Conservation (phyloP, 2,797 vertebrate species). For the Spheniscus humboldti region DNA sequence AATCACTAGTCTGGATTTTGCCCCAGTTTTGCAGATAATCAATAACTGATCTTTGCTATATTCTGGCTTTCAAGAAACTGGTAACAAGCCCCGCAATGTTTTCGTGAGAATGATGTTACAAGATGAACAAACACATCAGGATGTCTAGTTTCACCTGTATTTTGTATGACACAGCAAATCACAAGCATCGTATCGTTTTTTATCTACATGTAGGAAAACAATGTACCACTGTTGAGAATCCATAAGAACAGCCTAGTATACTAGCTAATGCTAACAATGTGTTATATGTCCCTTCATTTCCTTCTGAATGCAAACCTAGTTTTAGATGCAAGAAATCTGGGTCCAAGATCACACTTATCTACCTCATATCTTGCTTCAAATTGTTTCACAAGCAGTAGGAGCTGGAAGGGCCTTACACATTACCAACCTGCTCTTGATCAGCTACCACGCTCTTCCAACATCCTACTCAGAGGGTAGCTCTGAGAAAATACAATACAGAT, state of each 20-base stretch:
- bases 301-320: not conserved
- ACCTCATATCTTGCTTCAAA: not conserved
- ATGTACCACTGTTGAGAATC: not conserved
- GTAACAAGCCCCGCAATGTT: not conserved
- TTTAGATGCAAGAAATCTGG: not conserved
- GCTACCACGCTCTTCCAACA: not conserved
- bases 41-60: not conserved
- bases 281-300: not conserved
- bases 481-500: not conserved
- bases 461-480: not conserved
- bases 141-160: not conserved
- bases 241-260: not conserved
- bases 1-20: not conserved
- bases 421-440: not conserved
- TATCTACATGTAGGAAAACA: not conserved
- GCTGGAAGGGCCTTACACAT: not conserved
- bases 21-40: not conserved
- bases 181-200: accelerated
- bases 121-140: not conserved
- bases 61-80: not conserved
- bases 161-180: not conserved
- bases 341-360: not conserved
- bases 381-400: not conserved
- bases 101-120: not conserved
- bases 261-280: not conserved